Evolutionary conservation across 2,797 vertebrate species (phyloP).

Genomic region (Leptodactylus fallax): DNA sequence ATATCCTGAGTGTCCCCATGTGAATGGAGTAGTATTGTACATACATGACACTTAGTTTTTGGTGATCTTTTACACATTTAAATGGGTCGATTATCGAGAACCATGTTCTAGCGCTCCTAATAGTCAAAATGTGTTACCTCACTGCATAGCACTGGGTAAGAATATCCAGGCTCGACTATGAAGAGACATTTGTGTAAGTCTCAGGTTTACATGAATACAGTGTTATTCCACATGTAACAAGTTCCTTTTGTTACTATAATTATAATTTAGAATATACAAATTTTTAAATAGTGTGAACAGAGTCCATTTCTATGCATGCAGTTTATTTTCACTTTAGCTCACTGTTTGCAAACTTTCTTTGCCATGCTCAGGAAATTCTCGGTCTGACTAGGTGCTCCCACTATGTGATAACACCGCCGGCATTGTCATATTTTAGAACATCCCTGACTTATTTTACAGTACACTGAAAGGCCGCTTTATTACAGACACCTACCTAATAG

Average conservation of each 20-base stretch:
- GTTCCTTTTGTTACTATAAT: not conserved
- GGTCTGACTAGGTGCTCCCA: not conserved
- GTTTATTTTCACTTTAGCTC: conserved; percentile 11
- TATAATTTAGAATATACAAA: not conserved
- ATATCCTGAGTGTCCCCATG: too few species aligned
- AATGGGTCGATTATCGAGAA: too few species aligned
- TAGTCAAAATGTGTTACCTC: not conserved
- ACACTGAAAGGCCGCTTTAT: too few species aligned
- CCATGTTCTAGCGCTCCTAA: too few species aligned
- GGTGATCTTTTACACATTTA: too few species aligned
- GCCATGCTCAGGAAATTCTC: not conserved
- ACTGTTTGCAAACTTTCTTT: conserved; percentile 6
- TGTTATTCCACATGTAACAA: not conserved
- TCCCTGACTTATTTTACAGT: not conserved
- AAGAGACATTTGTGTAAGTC: not conserved
- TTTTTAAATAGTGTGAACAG: conserved; percentile 6
- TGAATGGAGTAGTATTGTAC: too few species aligned
- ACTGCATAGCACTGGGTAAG: not conserved
- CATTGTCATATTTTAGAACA: not conserved
- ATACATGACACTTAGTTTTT: too few species aligned
- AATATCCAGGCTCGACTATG: not conserved
- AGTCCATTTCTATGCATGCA: not conserved
- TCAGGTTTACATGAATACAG: not conserved
- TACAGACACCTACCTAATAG: too few species aligned
- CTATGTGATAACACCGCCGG: too few species aligned